phyloP scores from a whole-genome alignment of 2,113 vertebrate genomes.

The Nyctibius bracteatus region DNA sequence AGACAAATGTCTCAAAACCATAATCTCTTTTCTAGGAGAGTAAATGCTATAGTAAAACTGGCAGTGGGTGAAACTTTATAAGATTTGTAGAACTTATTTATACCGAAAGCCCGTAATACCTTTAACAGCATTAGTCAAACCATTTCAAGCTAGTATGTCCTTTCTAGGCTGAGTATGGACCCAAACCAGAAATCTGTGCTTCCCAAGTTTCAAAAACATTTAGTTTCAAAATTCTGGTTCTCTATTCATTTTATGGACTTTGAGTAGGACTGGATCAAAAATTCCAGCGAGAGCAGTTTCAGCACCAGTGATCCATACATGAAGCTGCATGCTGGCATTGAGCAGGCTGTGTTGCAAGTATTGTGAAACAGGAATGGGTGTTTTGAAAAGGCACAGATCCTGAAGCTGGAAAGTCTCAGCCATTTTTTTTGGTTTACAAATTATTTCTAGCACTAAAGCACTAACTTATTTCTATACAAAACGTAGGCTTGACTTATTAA shows the following conservation, averaged over 20 bases:
- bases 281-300: neutral
- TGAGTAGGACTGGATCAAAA: neutral
- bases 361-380: constrained; percentile 42
- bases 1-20: neutral
- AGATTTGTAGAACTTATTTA: neutral
- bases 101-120: neutral
- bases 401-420: neutral
- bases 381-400: neutral
- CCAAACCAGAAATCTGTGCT: neutral
- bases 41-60: neutral
- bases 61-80: neutral
- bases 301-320: neutral
- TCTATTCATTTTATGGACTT: neutral
- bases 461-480: neutral
- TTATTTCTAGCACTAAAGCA: neutral
- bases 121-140: neutral
- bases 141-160: neutral
- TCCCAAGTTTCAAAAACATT: neutral
- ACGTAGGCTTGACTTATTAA: neutral
- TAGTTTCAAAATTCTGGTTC: neutral
- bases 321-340: neutral
- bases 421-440: neutral
- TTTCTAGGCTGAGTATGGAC: neutral
- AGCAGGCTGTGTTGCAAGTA: constrained; percentile 18
- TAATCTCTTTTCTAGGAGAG: neutral